Percentiles rank a stretch among this genome's conserved stretches.
These are phyloP conservation scores for Bombus impatiens DNA, from an alignment of 1,140 invertebrate genomes.

Conservation along the genomic window DNA sequence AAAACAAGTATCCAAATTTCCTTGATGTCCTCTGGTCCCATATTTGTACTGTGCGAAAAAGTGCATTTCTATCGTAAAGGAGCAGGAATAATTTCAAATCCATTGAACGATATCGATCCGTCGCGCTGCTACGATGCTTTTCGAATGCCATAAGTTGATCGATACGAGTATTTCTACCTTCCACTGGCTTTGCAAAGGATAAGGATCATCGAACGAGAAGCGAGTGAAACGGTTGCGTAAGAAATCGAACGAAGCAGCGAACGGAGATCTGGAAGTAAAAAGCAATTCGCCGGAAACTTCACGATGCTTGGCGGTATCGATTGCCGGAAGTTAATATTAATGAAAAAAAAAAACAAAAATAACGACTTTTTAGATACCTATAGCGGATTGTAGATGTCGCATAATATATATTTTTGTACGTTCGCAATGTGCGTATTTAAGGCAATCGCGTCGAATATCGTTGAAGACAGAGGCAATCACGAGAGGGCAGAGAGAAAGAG, in stretches of 20 bases:
- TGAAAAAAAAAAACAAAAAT: conserved; percentile 31
- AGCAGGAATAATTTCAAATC: background rate
- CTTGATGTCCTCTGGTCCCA: background rate
- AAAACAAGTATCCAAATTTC: background rate
- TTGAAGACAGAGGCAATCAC: background rate
- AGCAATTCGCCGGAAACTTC: conserved; percentile 1
- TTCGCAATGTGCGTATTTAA: conserved; percentile 75
- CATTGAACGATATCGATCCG: background rate
- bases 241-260: background rate
- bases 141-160: background rate
- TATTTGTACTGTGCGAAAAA: background rate
- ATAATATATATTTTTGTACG: conserved; percentile 82
- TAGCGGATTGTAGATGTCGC: conserved; percentile 80
- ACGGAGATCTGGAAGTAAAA: background rate
- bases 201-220: background rate
- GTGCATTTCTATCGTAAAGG: background rate
- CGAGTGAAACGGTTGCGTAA: background rate
- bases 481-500: conserved; percentile 1
- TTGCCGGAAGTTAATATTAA: conserved; percentile 52
- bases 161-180: background rate
- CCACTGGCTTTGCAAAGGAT: background rate
- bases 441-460: conserved; percentile 68
- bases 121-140: background rate
- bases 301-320: conserved; percentile 50
- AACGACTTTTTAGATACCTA: conserved; percentile 78